Conservation (phyloP, 2,888 invertebrate species). For the Prenolepis imparis region DNA sequence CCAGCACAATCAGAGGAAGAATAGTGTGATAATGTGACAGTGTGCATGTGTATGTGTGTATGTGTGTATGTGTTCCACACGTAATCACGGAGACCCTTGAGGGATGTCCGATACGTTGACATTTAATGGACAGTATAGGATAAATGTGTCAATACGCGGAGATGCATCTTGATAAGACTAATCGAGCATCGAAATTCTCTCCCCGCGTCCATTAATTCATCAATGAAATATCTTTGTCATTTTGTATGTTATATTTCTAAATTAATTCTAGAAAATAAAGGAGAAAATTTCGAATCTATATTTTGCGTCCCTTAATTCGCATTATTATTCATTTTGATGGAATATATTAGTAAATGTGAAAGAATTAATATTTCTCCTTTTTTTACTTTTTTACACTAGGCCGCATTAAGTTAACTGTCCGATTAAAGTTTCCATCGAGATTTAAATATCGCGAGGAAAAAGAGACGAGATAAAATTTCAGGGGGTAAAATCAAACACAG, state of each 20-base stretch:
- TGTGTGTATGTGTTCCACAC: background rate
- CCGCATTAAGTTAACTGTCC: background rate
- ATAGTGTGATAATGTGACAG: constrained; percentile 39
- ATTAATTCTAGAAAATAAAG: background rate
- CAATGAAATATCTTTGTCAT: background rate
- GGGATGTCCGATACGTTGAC: background rate
- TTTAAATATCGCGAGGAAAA: background rate
- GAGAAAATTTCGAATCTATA: background rate
- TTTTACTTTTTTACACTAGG: background rate
- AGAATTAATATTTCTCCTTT: background rate
- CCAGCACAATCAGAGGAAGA: constrained; percentile 65
- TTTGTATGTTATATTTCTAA: background rate
- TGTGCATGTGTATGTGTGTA: background rate
- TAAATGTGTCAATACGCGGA: background rate
- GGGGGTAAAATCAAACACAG: background rate
- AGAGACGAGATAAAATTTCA: background rate
- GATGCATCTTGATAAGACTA: background rate
- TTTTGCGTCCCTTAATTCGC: background rate
- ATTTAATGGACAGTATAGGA: constrained; percentile 12
- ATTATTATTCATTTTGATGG: background rate
- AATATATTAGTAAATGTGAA: background rate
- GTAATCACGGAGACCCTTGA: constrained; percentile 12
- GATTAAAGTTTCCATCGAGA: background rate
- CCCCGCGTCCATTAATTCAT: constrained; percentile 1
- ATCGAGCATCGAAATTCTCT: constrained; percentile 27